phyloP scores from a whole-genome alignment of 2,113 vertebrate genomes.

The Chaetorhynchus papuensis region DNA sequence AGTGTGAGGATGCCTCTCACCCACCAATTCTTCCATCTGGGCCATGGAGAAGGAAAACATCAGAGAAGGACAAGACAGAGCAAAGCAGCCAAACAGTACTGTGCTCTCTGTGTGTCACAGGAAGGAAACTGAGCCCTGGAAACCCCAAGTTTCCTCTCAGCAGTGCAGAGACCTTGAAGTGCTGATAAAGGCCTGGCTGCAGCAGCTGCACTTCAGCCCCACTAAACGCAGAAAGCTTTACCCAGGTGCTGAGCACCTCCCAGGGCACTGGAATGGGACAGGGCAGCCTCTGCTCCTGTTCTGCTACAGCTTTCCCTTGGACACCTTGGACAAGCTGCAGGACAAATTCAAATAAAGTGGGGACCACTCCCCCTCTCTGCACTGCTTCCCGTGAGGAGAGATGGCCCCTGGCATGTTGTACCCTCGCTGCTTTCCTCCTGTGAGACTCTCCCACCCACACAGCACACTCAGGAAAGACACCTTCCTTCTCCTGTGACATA shows the following conservation, averaged over 20 bases:
- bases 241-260: not conserved
- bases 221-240: not conserved
- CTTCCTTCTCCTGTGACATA: not conserved
- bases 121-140: not conserved
- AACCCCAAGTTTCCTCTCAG: not conserved
- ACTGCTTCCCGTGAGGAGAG: not conserved
- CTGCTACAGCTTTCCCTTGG: not conserved
- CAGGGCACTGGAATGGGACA: not conserved
- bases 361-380: not conserved
- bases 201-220: not conserved
- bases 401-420: accelerated
- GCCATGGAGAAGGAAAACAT: not conserved
- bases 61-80: not conserved
- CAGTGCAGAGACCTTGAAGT: not conserved
- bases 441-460: not conserved
- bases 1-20: conserved; percentile 94
- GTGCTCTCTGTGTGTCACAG: not conserved
- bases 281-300: not conserved
- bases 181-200: not conserved
- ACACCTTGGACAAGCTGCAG: not conserved
- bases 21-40: conserved; percentile 99
- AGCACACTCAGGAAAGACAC: not conserved
- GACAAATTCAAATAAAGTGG: accelerated
- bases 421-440: not conserved
- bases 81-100: not conserved